phyloP scores from a whole-genome alignment of 1,140 invertebrate species.

The Pseudomyrmex dendroicus region DNA sequence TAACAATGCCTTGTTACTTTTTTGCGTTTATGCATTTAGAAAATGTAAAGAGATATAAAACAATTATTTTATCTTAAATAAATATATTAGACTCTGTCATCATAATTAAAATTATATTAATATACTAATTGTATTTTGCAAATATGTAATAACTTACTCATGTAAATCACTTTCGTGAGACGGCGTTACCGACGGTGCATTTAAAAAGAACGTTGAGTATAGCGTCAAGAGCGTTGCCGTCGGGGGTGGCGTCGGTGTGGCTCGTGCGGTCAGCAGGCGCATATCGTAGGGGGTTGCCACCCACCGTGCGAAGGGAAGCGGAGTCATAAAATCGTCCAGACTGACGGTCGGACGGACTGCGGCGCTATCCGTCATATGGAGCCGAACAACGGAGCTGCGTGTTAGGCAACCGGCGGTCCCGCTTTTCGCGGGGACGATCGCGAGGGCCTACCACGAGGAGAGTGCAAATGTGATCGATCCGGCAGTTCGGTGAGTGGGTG shows the following conservation, averaged over 20 bases:
- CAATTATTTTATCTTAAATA: no score
- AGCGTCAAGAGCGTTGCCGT: slow-evolving; percentile 44
- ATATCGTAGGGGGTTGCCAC: slow-evolving; percentile 33
- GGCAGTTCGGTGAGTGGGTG: slow-evolving; percentile 55
- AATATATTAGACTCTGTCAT: background rate
- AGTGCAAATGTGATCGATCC: slow-evolving; percentile 38
- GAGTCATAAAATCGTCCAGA: slow-evolving; percentile 14
- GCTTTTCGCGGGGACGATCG: slow-evolving; percentile 7
- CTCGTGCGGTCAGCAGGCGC: slow-evolving; percentile 13
- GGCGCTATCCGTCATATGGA: slow-evolving; percentile 66
- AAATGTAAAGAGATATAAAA: no score
- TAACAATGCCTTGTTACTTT: no score
- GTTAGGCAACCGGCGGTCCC: slow-evolving; percentile 66
- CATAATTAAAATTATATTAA: background rate
- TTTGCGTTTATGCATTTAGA: no score
- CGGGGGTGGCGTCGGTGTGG: slow-evolving; percentile 24
- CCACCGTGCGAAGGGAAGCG: slow-evolving; percentile 38
- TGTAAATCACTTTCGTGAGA: background rate
- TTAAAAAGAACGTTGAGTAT: slow-evolving; percentile 5
- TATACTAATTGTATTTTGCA: no score
- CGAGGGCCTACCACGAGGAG: slow-evolving; percentile 10
- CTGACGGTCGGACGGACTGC: slow-evolving; percentile 30
- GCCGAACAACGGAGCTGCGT: slow-evolving; percentile 63
- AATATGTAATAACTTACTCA: background rate
- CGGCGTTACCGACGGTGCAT: slow-evolving; percentile 57